Percentiles rank a stretch among this genome's conserved stretches.
Evolutionary conservation across 2,113 vertebrate species (phyloP).

Genomic region (Scalopus aquaticus): DNA sequence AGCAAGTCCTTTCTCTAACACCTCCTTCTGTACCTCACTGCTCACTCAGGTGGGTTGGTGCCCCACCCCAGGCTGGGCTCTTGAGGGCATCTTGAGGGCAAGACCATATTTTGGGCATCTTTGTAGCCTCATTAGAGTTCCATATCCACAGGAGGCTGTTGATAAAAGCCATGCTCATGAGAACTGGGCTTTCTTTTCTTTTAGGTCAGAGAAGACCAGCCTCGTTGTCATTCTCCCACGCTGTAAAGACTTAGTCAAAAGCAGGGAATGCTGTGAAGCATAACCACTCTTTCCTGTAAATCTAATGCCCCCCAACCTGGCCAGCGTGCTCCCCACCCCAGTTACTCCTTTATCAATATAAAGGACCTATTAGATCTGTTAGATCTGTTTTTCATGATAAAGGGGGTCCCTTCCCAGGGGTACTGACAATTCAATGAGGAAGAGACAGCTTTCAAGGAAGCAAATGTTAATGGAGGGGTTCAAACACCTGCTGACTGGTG

Average conservation of each 20-base stretch:
- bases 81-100: background rate
- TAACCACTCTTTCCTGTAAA: conserved; percentile 8
- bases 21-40: background rate
- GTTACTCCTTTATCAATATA: conserved; percentile 26
- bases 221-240: background rate
- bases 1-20: background rate
- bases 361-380: background rate
- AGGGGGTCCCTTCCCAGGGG: background rate
- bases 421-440: background rate
- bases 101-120: background rate
- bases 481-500: background rate
- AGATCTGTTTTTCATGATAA: conserved; percentile 17
- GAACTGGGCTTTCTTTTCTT: background rate
- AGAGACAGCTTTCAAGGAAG: background rate
- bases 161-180: background rate
- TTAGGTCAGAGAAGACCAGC: background rate
- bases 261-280: background rate
- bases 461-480: conserved; percentile 20
- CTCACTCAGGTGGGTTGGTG: background rate
- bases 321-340: background rate
- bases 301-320: background rate
- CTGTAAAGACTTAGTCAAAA: background rate
- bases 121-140: background rate
- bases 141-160: background rate
- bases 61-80: background rate